Evolutionary conservation across 2,888 invertebrate species (phyloP).

Genomic region (Hylaea fasciaria): DNA sequence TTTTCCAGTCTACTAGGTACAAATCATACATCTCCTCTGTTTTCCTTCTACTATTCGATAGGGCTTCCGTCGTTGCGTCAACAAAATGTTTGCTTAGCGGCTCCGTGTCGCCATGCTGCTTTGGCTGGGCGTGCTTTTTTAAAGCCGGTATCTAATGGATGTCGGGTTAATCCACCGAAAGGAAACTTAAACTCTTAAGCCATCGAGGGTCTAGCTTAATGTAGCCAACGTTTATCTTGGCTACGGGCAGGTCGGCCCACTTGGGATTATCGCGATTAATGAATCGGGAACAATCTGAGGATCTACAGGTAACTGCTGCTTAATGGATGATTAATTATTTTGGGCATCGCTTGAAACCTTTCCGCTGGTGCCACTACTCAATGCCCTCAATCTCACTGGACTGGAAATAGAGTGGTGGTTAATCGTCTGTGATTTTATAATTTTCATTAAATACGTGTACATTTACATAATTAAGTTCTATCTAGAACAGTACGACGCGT

Average conservation of each 20-base stretch:
- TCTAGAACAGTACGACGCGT: too few species aligned
- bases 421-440: too few species aligned
- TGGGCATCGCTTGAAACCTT: constrained; percentile 4
- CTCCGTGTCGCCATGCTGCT: constrained; percentile 21
- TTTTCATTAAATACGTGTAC: too few species aligned
- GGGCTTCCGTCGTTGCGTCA: neutral
- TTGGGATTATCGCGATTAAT: constrained; percentile 47
- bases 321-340: constrained; percentile 34
- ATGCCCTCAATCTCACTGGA: too few species aligned
- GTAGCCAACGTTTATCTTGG: constrained; percentile 45
- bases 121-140: constrained; percentile 26
- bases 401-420: too few species aligned
- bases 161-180: constrained; percentile 44
- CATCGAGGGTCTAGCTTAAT: constrained; percentile 43
- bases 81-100: constrained; percentile 19
- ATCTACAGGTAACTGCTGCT: constrained; percentile 24
- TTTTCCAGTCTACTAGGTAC: neutral
- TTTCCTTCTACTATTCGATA: neutral
- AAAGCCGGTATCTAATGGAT: constrained; percentile 40
- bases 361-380: too few species aligned
- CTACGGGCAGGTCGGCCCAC: constrained; percentile 43
- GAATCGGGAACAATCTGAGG: constrained; percentile 40
- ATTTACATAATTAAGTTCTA: too few species aligned
- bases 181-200: constrained; percentile 46
- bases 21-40: too few species aligned